Conservation (phyloP, 2,113 vertebrate genomes). For the Chitala chitala region DNA sequence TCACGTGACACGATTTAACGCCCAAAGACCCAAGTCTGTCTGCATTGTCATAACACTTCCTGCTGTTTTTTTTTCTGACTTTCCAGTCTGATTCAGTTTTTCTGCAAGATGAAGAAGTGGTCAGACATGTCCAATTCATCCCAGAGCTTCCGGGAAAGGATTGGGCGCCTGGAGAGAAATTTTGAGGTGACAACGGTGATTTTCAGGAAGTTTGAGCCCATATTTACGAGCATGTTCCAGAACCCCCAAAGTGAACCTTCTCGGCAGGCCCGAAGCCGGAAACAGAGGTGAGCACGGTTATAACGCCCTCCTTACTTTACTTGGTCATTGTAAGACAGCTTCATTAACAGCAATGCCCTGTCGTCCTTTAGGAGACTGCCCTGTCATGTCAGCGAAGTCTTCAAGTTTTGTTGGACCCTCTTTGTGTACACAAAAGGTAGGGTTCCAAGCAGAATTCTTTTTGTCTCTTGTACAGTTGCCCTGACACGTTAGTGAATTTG, state of each 20-base stretch:
- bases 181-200: constrained; percentile 96
- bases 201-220: constrained; percentile 95
- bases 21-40: too few species aligned
- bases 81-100: constrained; percentile 92
- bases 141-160: constrained; percentile 80
- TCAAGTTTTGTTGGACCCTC: constrained; percentile 98
- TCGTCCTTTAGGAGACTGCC: constrained; percentile 67
- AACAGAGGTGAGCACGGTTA: too few species aligned
- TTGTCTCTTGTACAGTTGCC: too few species aligned
- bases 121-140: constrained; percentile 89
- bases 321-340: not conserved
- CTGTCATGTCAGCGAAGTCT: constrained; percentile 81
- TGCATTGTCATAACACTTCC: not conserved
- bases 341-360: not conserved
- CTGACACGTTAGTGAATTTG: too few species aligned
- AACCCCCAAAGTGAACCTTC: constrained; percentile 77
- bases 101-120: constrained; percentile 98
- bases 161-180: constrained; percentile 86
- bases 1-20: too few species aligned
- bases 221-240: constrained; percentile 93
- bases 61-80: not conserved
- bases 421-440: constrained; percentile 97
- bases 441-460: not conserved
- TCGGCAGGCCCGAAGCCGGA: constrained; percentile 80
- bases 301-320: not conserved